Evolutionary conservation across 2,113 vertebrate genomes (phyloP), one percentile per base, ranked within the genome.

Genomic region (Limnothrissa miodon): DNA sequence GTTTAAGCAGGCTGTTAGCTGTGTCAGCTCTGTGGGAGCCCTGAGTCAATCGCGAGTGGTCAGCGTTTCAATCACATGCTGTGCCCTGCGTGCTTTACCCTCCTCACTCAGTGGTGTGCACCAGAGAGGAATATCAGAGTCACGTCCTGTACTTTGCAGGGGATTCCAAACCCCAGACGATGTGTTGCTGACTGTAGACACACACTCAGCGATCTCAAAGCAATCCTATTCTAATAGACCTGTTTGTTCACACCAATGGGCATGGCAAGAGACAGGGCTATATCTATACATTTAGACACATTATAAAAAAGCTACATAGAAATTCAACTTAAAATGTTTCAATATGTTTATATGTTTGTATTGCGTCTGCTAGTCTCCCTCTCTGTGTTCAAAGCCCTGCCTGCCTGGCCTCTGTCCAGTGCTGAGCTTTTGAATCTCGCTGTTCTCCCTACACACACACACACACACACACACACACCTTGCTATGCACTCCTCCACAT

Each of bases 1-100:
- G 80, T 83, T 86, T 86, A 86, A 79, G 70, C 80, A 45, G 80
- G 48, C 51, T 48, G 39, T 86, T 78, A 81, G 82, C 74, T 81
- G 82, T 79, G 80, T 86, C 85, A 82, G 80, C 44, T 80, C 25
- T 53, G 23, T 17, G 17, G 21, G 78, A 82, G 33, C 66, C 78
- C 9, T 79, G 70, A 9, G 78, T 70, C 44, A 83, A 81, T 86
- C 23, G 39, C 53, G 82, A 59, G 70, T n/a, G 80, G 25, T 86
- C 85, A 83, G 85, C 85, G 4, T 70, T 82, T 59, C 51, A 39
- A 45, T 83, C 51, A 29, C 79, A 81, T 48, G 78, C 39, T 48
- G 79, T 25, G 45, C 36, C 78, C 59, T 78, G 39, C 51, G 23
- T 78, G 33, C 81, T 45, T 0, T 0, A 8, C 45, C 39, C 29